Percentiles rank a stretch among this genome's conserved stretches.
Evolutionary conservation across 1,140 invertebrate genomes (phyloP).

Genomic region (Micrasema minimum): DNA sequence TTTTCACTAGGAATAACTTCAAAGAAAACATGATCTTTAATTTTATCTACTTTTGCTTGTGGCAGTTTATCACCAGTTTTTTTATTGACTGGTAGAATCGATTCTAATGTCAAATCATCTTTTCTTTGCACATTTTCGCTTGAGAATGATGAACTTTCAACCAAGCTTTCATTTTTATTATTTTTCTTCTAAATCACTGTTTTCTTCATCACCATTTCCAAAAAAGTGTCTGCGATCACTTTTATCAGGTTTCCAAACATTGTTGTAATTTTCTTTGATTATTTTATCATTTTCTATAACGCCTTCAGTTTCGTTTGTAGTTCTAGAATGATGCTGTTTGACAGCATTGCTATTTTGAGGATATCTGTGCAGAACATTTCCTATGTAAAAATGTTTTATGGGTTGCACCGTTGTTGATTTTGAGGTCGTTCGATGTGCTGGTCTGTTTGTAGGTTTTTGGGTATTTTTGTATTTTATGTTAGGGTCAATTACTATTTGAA

Average conservation of each 20-base stretch:
- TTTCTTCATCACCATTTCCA: conserved; percentile 54
- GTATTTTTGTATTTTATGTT: conserved; percentile 41
- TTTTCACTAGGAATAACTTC: conserved; percentile 69
- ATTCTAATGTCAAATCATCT: conserved; percentile 42
- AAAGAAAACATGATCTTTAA: conserved; percentile 63
- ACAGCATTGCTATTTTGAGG: conserved; percentile 56
- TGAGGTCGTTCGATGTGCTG: conserved; percentile 1
- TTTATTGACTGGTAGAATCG: conserved; percentile 17
- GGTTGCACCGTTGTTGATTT: conserved; percentile 44
- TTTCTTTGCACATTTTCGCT: background rate
- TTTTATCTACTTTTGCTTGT: conserved; percentile 55
- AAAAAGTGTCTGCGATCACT: conserved; percentile 60
- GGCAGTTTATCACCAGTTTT: conserved; percentile 46
- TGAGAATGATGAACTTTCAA: too few species aligned
- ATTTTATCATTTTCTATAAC: conserved; percentile 50
- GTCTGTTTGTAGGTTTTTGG: conserved; percentile 23
- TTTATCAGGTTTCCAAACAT: conserved; percentile 54
- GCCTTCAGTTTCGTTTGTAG: conserved; percentile 40
- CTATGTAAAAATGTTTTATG: conserved; percentile 68
- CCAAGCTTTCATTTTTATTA: background rate
- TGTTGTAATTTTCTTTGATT: conserved; percentile 57
- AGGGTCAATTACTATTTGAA: conserved; percentile 50
- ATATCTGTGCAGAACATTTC: conserved; percentile 67
- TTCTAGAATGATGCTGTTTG: conserved; percentile 56
- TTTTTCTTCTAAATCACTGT: conserved; percentile 9